These are phyloP conservation scores for Mechanitis mazaeus DNA, from an alignment of 2,888 invertebrate species.

Conservation along the genomic window DNA sequence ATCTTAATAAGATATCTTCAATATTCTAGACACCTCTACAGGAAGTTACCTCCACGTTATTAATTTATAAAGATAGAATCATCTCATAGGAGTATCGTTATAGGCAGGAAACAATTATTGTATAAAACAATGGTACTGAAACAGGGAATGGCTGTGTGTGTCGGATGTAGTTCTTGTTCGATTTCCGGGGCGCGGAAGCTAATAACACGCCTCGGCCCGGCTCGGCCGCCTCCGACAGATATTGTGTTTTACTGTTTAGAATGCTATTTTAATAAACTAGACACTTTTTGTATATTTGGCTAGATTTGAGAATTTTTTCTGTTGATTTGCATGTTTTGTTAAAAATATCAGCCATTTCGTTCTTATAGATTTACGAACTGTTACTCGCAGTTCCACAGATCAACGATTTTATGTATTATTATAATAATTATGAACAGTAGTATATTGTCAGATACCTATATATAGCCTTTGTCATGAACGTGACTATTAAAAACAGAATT, in stretches of 20 bases:
- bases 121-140: constrained; percentile 21
- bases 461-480: too few species aligned
- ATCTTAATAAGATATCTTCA: not conserved
- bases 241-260: constrained; percentile 23
- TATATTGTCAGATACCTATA: too few species aligned
- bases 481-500: too few species aligned
- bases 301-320: not conserved
- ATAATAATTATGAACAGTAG: too few species aligned
- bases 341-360: too few species aligned
- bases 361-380: too few species aligned
- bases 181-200: constrained; percentile 62
- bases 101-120: constrained; percentile 31
- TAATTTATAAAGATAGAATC: constrained; percentile 11
- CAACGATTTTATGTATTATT: too few species aligned
- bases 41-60: not conserved
- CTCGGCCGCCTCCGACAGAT: constrained; percentile 28
- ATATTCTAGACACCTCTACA: not conserved
- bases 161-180: constrained; percentile 38
- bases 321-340: not conserved
- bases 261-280: constrained; percentile 19
- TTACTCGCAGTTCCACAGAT: too few species aligned
- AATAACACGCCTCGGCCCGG: constrained; percentile 48
- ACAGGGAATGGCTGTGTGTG: constrained; percentile 17
- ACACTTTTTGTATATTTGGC: not conserved
- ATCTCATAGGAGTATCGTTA: constrained; percentile 24